A percentile compares a stretch with the other conserved stretches of the same genome.
Conservation (phyloP, 2,797 vertebrate genomes). For the Eospalax fontanierii region DNA sequence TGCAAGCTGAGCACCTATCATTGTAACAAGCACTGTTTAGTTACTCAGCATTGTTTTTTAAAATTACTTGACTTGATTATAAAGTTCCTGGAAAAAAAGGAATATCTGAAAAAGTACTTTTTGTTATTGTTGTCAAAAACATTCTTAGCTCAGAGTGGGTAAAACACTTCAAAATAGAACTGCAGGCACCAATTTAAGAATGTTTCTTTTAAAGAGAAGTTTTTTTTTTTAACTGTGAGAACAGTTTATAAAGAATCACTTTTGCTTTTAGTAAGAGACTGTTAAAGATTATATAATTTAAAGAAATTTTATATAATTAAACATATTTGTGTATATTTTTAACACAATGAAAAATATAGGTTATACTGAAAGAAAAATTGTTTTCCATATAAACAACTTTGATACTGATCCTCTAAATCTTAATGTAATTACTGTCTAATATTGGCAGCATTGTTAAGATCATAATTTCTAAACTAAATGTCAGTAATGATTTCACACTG, state of each 20-base stretch:
- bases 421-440: neutral
- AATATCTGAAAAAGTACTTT: neutral
- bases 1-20: neutral
- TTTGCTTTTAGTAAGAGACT: conserved; percentile 35
- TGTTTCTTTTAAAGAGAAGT: conserved; percentile 24
- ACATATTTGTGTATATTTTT: neutral
- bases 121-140: neutral
- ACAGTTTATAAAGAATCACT: neutral
- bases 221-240: neutral
- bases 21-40: neutral
- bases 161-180: conserved; percentile 47
- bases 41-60: conserved; percentile 17
- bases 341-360: too few relatives aligned
- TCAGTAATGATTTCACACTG: conserved; percentile 31
- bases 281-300: neutral
- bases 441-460: neutral
- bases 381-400: conserved; percentile 46
- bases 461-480: conserved; percentile 43
- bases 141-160: conserved; percentile 4
- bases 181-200: neutral
- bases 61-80: conserved; percentile 24
- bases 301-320: conserved; percentile 37
- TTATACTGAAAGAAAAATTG: neutral
- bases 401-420: conserved; percentile 15
- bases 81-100: neutral